Conservation (phyloP, 2,797 vertebrate genomes). For the Nothura maculosa region DNA sequence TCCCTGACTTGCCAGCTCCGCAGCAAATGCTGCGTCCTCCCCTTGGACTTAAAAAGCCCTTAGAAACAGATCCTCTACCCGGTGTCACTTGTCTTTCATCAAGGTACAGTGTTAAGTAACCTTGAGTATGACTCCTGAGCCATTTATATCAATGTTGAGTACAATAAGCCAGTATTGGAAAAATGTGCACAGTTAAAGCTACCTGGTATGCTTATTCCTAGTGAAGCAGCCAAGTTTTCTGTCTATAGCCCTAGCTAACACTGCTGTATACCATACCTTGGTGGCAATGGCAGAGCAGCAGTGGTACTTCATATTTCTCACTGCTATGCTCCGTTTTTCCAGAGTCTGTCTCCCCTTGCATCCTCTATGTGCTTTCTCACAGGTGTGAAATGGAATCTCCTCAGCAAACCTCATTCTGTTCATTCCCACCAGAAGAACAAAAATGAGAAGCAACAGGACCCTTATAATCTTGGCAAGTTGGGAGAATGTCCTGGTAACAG, state of each 20-base stretch:
- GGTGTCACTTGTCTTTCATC: slow-evolving; percentile 75
- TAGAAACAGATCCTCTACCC: slow-evolving; percentile 61
- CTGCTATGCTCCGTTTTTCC: background rate
- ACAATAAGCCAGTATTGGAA: background rate
- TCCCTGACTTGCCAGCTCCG: background rate
- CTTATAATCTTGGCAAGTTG: background rate
- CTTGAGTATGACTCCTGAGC: background rate
- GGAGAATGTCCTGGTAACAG: background rate
- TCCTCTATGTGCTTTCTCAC: background rate
- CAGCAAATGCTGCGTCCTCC: background rate
- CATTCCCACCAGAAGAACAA: background rate
- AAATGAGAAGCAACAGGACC: background rate
- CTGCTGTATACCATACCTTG: background rate
- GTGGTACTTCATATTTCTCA: background rate
- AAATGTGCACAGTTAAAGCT: background rate
- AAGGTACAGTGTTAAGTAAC: slow-evolving; percentile 71
- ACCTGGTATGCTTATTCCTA: background rate
- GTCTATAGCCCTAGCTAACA: background rate
- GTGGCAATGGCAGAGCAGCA: background rate
- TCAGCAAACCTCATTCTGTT: background rate
- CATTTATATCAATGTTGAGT: background rate
- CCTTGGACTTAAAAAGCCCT: slow-evolving; percentile 66
- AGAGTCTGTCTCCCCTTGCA: background rate
- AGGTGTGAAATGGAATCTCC: background rate
- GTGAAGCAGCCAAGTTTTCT: background rate